Evolutionary conservation across 2,888 invertebrate genomes (phyloP).

Genomic region (Macrophya annulata): DNA sequence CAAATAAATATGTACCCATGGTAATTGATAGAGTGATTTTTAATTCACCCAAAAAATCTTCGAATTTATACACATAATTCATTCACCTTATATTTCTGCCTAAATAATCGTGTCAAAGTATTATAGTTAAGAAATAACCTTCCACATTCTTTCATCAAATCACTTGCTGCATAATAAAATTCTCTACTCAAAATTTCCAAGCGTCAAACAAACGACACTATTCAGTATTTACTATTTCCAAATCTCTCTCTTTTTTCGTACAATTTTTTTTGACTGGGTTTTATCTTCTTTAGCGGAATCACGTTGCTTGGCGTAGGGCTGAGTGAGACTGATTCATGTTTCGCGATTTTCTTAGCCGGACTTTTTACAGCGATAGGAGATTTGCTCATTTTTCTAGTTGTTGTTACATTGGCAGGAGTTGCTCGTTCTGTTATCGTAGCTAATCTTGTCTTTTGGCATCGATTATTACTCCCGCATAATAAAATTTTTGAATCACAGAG

Average conservation of each 20-base stretch:
- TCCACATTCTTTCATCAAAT: not conserved
- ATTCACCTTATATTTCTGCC: not conserved
- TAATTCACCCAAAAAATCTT: not conserved
- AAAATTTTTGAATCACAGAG: conserved; percentile 50
- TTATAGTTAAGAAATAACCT: not conserved
- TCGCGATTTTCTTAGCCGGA: conserved; percentile 64
- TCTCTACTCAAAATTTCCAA: not conserved
- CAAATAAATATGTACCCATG: too few relatives aligned
- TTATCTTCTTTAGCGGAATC: conserved; percentile 59
- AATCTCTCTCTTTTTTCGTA: conserved; percentile 58
- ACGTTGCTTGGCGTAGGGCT: conserved; percentile 42
- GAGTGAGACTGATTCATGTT: conserved; percentile 59
- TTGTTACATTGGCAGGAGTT: conserved; percentile 39
- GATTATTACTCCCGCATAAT: conserved; percentile 45
- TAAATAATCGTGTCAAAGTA: not conserved
- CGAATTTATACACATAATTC: not conserved
- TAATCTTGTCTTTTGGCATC: conserved; percentile 60
- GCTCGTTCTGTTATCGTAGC: conserved; percentile 63
- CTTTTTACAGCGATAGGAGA: conserved; percentile 62
- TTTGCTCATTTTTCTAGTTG: conserved; percentile 26
- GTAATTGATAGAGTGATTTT: too few relatives aligned
- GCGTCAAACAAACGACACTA: not conserved
- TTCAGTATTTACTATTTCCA: conserved; percentile 35
- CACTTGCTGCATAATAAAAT: not conserved
- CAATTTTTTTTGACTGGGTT: conserved; percentile 58